phyloP scores from a whole-genome alignment of 2,113 vertebrate genomes.

The Hypocryptadius cinnamomeus region DNA sequence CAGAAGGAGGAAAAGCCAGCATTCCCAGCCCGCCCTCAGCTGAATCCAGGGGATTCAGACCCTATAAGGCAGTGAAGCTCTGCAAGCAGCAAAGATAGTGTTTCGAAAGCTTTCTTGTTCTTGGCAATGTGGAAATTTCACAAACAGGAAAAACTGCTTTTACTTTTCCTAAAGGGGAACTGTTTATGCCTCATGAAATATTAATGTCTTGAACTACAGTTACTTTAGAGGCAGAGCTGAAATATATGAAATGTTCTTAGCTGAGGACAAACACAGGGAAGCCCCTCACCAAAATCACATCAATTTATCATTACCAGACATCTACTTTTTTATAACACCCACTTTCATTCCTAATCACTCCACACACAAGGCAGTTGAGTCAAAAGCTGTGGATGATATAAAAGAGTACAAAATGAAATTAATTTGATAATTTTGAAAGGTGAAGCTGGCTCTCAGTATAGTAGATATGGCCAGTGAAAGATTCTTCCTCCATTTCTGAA shows the following conservation, averaged over 20 bases:
- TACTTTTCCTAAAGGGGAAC: conserved; percentile 52
- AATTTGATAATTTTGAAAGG: not conserved
- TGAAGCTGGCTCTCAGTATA: not conserved
- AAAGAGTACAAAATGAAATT: not conserved
- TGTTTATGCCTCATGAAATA: conserved; percentile 10
- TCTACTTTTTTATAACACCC: not conserved
- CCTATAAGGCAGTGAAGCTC: conserved; percentile 71
- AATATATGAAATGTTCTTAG: not conserved
- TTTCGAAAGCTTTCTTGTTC: conserved; percentile 44
- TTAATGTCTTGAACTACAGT: not conserved
- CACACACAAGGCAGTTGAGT: not conserved
- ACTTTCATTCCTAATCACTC: not conserved
- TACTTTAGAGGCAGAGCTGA: not conserved
- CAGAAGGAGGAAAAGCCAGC: conserved; percentile 55
- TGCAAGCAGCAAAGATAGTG: not conserved
- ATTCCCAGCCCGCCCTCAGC: conserved; percentile 28
- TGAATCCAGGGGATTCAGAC: conserved; percentile 41
- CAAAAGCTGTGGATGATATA: not conserved
- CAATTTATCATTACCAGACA: not conserved
- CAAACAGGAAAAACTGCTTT: conserved; percentile 68
- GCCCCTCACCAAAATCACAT: not conserved
- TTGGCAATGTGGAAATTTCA: conserved; percentile 52
- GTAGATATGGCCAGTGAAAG: not conserved
- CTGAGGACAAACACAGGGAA: not conserved
- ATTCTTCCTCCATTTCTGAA: not conserved